Evolutionary conservation across 2,113 vertebrate species (phyloP), one percentile per base, ranked within the genome.

Genomic region (Elaphurus davidianus): DNA sequence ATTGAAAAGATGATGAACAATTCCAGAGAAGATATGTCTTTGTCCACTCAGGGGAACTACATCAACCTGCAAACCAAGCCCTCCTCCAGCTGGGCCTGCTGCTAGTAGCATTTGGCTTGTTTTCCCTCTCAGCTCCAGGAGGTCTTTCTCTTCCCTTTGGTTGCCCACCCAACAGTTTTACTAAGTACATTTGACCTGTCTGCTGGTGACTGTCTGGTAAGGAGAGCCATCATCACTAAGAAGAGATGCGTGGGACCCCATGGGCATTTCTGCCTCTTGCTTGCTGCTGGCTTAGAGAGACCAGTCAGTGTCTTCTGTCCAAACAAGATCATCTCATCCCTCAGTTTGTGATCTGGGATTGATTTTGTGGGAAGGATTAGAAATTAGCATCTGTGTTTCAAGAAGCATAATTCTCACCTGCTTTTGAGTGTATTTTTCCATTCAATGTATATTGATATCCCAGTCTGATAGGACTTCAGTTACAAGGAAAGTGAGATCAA

Each of bases 1-100:
- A 98, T 99, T 93, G 99, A 99, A 91, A 99, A 99, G 98, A 99
- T 99, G 99, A 99, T 99, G 98, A 94, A 84, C 76, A 98, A 98
- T 1, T 98, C 94, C 94, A 92, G 52, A 0, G 99, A 99, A 54
- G 98, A 98, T n/a, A 71, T 95, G 57, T 98, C 98, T 97, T 43
- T 98, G 97, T 96, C 99, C 7, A 97, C 98, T 1, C 98, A 87
- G 28, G 99, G 99, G 85, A 97, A 99, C 98, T 99, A 99, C 17
- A 99, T 99, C 96, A 98, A 98, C 74, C 89, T 99, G 14, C 98
- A 98, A 76, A 98, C 98, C 85, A 97, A 97, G 45, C 43, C 98
- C 17, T 83, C 98, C 0, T 97, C 99, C 17, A 98, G 93, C 92
- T 99, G 99, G 98, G 92, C 98, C 17, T 99, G 99, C 98, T 99